phyloP scores from a whole-genome alignment of 1,140 invertebrate genomes.

The Megalonaias nervosa region DNA sequence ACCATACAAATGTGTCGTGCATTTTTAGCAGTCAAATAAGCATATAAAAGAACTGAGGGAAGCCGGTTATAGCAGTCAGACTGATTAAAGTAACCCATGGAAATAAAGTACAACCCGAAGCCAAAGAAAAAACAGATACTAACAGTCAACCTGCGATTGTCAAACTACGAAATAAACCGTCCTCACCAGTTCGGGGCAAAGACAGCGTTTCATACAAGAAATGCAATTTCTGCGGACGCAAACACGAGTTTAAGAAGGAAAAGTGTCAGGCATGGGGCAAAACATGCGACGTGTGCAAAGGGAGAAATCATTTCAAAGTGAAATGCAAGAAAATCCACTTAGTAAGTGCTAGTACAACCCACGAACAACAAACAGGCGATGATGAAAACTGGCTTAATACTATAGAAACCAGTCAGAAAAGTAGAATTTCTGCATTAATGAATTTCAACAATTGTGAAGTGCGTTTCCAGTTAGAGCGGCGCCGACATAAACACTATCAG shows the following conservation, averaged over 20 bases:
- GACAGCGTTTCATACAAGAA: background rate
- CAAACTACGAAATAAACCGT: background rate
- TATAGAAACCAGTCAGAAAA: background rate
- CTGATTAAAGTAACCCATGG: background rate
- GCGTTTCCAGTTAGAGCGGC: constrained; percentile 17
- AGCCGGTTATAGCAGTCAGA: background rate
- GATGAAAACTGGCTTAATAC: constrained; percentile 13
- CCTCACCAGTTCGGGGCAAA: background rate
- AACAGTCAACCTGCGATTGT: background rate
- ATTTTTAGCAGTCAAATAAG: constrained; percentile 29
- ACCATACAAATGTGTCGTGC: constrained; percentile 21
- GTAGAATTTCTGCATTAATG: constrained; percentile 14
- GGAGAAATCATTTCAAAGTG: constrained; percentile 30
- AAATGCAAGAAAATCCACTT: constrained; percentile 32
- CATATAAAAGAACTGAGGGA: constrained; percentile 10
- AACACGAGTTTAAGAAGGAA: constrained; percentile 19
- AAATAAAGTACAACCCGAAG: background rate
- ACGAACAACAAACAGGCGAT: background rate
- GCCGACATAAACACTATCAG: constrained; percentile 15
- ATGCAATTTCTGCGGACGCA: constrained; percentile 26
- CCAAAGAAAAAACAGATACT: background rate
- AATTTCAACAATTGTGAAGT: constrained; percentile 19
- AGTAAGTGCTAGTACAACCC: background rate
- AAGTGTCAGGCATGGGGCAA: constrained; percentile 32
- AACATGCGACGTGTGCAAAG: constrained; percentile 23